phyloP scores from a whole-genome alignment of 2,888 invertebrate genomes.

The Alitta virens region DNA sequence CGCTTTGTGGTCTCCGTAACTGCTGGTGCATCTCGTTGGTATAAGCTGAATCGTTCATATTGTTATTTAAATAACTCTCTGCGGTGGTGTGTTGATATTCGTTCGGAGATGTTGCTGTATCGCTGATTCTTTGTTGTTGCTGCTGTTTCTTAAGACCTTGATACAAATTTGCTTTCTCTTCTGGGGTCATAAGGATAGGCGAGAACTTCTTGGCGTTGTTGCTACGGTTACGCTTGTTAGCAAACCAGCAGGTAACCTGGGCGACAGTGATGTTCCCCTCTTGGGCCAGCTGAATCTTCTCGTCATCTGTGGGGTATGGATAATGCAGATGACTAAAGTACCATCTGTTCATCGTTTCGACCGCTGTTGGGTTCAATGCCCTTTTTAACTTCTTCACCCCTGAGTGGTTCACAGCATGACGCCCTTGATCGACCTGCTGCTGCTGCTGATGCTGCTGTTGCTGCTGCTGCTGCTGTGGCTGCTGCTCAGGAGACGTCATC shows the following conservation, averaged over 20 bases:
- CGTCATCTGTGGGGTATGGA: constrained; percentile 28
- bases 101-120: no score
- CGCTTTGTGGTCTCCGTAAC: no score
- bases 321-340: constrained; percentile 24
- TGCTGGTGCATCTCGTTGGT: no score
- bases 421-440: not conserved
- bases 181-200: not conserved
- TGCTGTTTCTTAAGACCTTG: not conserved
- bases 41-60: no score
- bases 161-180: constrained; percentile 1
- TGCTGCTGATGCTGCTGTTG: not conserved
- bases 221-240: constrained; percentile 29
- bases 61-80: no score
- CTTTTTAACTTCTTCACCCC: constrained; percentile 13
- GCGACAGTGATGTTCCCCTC: constrained; percentile 18
- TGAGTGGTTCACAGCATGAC: not conserved
- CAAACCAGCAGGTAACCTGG: constrained; percentile 30
- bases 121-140: no score
- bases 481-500: not conserved
- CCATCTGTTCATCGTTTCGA: constrained; percentile 24
- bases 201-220: constrained; percentile 23
- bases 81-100: no score
- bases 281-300: constrained; percentile 20
- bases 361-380: constrained; percentile 19
- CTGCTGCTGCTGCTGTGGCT: not conserved